Conservation (phyloP, 2,113 vertebrate species). For the Ailurus styani region DNA sequence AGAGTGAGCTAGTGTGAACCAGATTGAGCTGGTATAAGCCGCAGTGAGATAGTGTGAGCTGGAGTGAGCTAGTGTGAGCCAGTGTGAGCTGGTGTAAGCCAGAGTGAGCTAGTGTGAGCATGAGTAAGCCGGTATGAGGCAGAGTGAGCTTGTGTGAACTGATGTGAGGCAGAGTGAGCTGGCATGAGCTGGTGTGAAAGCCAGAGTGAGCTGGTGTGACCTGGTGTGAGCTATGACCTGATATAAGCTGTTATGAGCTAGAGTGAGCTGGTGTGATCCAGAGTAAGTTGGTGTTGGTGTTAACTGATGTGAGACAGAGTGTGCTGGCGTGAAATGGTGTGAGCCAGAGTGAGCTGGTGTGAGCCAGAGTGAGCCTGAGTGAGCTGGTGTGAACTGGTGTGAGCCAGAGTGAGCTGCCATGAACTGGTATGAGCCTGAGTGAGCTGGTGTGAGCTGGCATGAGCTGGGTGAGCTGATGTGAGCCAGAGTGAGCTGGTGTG, state of each 20-base stretch:
- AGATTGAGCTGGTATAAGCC: rapidly evolving
- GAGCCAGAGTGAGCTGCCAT: background rate
- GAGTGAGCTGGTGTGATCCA: too few species aligned
- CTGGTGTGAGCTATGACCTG: background rate
- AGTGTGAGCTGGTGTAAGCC: too few species aligned
- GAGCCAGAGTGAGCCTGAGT: background rate
- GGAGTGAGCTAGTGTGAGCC: background rate
- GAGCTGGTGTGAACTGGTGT: background rate
- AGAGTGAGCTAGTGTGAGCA: background rate
- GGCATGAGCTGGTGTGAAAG: too few species aligned
- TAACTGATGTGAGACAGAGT: too few species aligned
- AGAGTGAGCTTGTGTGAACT: background rate
- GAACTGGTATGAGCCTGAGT: background rate
- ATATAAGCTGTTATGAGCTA: background rate
- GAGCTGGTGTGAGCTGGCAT: too few species aligned
- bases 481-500: background rate
- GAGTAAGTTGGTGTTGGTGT: too few species aligned
- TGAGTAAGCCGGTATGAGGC: too few species aligned
- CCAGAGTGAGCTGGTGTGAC: background rate
- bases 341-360: too few species aligned
- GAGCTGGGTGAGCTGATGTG: background rate
- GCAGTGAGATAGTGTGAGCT: too few species aligned
- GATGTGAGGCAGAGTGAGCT: too few species aligned
- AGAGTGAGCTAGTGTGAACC: background rate
- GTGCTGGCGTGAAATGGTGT: background rate